Percentiles rank a stretch among this genome's conserved stretches.
Evolutionary conservation across 2,113 vertebrate genomes (phyloP).

Genomic region (Edolisoma coerulescens): DNA sequence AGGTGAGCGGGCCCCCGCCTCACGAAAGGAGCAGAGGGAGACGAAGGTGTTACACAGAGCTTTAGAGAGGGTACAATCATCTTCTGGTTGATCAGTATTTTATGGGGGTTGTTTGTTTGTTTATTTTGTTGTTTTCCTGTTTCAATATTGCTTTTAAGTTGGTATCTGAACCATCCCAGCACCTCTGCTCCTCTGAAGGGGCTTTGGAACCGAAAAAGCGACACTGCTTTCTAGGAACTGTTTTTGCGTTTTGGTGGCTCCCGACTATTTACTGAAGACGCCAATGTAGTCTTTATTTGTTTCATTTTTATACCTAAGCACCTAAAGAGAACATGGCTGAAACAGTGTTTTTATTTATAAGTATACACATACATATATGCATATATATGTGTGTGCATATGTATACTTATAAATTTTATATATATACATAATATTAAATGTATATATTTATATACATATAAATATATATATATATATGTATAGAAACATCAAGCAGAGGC

Average conservation of each 20-base stretch:
- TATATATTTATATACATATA: background rate
- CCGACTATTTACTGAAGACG: background rate
- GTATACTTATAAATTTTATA: background rate
- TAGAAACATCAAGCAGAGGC: background rate
- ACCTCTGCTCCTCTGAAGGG: background rate
- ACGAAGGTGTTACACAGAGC: background rate
- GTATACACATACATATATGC: no score
- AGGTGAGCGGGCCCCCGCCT: rapidly evolving
- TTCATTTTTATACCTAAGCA: background rate
- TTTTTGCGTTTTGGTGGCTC: background rate
- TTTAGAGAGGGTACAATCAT: rapidly evolving
- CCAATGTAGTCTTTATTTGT: rapidly evolving
- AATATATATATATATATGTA: background rate
- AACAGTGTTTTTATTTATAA: background rate
- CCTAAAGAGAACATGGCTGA: background rate
- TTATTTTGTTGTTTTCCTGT: background rate
- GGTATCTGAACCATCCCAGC: background rate
- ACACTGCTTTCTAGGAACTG: background rate
- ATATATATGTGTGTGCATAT: rapidly evolving
- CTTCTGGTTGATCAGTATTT: background rate
- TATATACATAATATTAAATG: background rate
- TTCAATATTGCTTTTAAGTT: background rate
- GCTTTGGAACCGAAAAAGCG: background rate
- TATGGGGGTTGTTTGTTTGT: background rate
- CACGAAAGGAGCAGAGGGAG: background rate